A percentile compares a stretch with the other conserved stretches of the same genome.
These are phyloP conservation scores for Aleiodes alternator DNA, from an alignment of 2,888 invertebrate species.

Conservation along the genomic window DNA sequence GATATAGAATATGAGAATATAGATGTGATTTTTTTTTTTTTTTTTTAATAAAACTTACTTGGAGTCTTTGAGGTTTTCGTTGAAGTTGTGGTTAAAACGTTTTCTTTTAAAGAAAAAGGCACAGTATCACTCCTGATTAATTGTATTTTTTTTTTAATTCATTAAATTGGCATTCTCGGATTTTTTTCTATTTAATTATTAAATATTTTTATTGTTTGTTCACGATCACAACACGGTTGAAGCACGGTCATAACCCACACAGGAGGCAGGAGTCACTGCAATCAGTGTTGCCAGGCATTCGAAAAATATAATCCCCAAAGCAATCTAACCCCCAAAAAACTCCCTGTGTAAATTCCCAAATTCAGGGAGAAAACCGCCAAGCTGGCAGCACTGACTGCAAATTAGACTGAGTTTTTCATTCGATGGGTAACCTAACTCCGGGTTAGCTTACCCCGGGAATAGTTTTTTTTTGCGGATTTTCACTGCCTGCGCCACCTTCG, in stretches of 20 bases:
- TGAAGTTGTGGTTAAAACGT: background rate
- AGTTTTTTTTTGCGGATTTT: too few species aligned
- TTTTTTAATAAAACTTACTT: constrained; percentile 26
- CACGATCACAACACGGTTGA: constrained; percentile 50
- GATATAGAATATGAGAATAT: background rate
- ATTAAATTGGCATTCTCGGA: background rate
- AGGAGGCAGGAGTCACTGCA: constrained; percentile 56
- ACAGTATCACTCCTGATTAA: constrained; percentile 24
- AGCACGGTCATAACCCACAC: constrained; percentile 54
- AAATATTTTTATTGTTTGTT: constrained; percentile 46
- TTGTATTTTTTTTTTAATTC: constrained; percentile 2
- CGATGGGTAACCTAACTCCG: too few species aligned
- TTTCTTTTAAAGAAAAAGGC: constrained; percentile 5
- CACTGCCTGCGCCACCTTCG: too few species aligned
- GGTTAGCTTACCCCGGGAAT: too few species aligned
- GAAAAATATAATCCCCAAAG: too few species aligned
- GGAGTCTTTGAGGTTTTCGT: background rate
- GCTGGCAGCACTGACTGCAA: too few species aligned
- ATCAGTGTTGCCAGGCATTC: too few species aligned
- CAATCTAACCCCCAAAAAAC: too few species aligned
- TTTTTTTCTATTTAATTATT: background rate
- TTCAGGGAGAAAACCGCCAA: too few species aligned
- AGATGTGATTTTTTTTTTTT: background rate
- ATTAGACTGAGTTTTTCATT: too few species aligned
- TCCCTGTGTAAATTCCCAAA: too few species aligned